phyloP scores from a whole-genome alignment of 2,888 invertebrate genomes.

The Eristalis pertinax region DNA sequence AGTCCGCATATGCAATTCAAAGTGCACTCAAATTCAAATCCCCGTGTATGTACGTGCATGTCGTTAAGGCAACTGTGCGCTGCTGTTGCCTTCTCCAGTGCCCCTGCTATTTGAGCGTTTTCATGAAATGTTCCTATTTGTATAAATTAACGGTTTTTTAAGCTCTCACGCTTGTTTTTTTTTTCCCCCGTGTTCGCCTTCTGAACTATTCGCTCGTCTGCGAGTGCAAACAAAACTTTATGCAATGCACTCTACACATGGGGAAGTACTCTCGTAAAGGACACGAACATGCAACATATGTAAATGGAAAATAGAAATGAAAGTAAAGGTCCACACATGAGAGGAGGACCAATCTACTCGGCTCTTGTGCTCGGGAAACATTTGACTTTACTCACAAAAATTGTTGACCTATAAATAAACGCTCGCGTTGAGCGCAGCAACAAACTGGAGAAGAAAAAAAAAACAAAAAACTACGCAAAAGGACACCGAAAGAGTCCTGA shows the following conservation, averaged over 20 bases:
- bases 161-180: constrained; percentile 10
- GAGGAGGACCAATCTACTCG: constrained; percentile 19
- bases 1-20: background rate
- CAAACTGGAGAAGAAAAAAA: background rate
- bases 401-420: constrained; percentile 65
- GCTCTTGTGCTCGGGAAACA: constrained; percentile 36
- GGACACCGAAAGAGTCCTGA: constrained; percentile 45
- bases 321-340: constrained; percentile 9
- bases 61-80: constrained; percentile 16
- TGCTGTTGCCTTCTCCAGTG: background rate
- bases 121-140: constrained; percentile 57
- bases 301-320: constrained; percentile 38
- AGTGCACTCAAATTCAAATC: constrained; percentile 26
- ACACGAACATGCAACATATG: constrained; percentile 62
- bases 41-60: background rate
- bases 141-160: constrained; percentile 54
- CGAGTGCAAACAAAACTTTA: constrained; percentile 28
- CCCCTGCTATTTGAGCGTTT: constrained; percentile 37
- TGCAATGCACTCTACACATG: constrained; percentile 11
- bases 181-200: background rate
- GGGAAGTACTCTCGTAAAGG: constrained; percentile 25
- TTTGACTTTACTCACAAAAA: constrained; percentile 54
- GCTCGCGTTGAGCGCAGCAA: constrained; percentile 25
- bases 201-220: background rate
- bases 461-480: constrained; percentile 9